Evolutionary conservation across 2,797 vertebrate species (phyloP).

Genomic region (Scarus forsteni): DNA sequence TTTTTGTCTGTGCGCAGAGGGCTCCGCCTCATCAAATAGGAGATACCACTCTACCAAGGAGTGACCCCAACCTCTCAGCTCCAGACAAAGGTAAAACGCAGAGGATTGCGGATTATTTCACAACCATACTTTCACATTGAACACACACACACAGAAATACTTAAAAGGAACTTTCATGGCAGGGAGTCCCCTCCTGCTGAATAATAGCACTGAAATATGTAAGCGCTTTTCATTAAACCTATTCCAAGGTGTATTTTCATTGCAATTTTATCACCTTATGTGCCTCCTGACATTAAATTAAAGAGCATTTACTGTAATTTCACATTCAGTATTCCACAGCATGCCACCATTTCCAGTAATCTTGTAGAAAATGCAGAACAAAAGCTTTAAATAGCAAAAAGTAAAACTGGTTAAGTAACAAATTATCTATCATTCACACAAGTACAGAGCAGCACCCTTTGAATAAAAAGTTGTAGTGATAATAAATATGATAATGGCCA

Average conservation of each 20-base stretch:
- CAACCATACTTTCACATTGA: no score
- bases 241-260: background rate
- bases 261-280: background rate
- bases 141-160: background rate
- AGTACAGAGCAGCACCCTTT: background rate
- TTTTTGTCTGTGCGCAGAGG: slow-evolving; percentile 82
- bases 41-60: slow-evolving; percentile 91
- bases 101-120: slow-evolving; percentile 8
- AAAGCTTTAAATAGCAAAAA: background rate
- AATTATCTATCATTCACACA: slow-evolving; percentile 2
- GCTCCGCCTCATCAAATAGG: slow-evolving; percentile 92
- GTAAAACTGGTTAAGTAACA: background rate
- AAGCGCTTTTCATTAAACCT: background rate
- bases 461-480: no score
- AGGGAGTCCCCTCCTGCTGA: slow-evolving; percentile 3
- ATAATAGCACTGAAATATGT: background rate
- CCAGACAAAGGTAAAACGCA: slow-evolving; percentile 92
- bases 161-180: background rate
- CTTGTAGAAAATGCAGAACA: background rate
- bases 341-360: slow-evolving; percentile 2
- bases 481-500: no score
- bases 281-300: background rate
- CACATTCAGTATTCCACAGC: background rate
- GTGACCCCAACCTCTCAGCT: slow-evolving; percentile 93
- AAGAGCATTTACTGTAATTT: slow-evolving; percentile 1